Conservation (phyloP, 2,888 invertebrate genomes). For the Acanthosepion pharaonis region DNA sequence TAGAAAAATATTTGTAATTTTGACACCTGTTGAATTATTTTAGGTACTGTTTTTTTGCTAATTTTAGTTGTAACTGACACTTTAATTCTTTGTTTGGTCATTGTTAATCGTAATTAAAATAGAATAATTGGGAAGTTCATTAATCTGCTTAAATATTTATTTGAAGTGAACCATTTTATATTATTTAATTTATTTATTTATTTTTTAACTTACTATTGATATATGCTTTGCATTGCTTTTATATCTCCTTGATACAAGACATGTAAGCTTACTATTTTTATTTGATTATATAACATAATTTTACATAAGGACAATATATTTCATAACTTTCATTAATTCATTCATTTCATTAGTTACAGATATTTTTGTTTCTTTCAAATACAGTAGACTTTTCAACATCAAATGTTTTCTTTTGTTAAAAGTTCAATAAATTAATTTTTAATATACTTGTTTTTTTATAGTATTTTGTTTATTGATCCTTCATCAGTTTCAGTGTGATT, state of each 20-base stretch:
- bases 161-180: background rate
- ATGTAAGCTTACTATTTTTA: background rate
- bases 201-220: background rate
- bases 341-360: constrained; percentile 13
- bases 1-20: background rate
- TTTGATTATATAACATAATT: background rate
- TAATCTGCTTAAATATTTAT: background rate
- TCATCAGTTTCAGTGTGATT: background rate
- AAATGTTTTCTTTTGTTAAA: constrained; percentile 4
- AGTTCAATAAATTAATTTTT: background rate
- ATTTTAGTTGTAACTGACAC: background rate
- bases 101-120: background rate
- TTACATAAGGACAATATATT: constrained; percentile 33
- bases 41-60: background rate
- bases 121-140: background rate
- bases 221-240: constrained; percentile 33
- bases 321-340: background rate
- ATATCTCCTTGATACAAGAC: background rate
- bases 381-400: background rate
- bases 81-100: background rate
- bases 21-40: background rate
- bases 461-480: constrained; percentile 6
- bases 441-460: background rate
- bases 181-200: background rate
- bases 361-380: constrained; percentile 40